Evolutionary conservation across 2,888 invertebrate genomes (phyloP).

Genomic region (Caenorhabditis virilis): DNA sequence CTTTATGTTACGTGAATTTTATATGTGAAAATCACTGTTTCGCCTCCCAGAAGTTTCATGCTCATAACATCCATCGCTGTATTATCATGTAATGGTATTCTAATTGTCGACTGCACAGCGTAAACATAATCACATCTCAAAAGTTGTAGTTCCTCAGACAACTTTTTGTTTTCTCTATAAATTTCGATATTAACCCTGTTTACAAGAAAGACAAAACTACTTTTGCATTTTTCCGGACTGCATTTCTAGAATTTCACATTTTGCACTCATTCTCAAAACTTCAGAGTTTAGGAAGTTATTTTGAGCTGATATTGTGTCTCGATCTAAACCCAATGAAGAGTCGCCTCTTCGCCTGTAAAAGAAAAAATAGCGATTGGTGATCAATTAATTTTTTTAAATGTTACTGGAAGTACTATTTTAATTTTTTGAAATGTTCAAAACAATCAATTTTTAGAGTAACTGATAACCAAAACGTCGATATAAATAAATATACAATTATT

Average conservation of each 20-base stretch:
- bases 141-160: constrained; percentile 37
- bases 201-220: constrained; percentile 4
- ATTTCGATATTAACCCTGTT: background rate
- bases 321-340: constrained; percentile 19
- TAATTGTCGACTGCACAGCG: constrained; percentile 70
- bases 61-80: constrained; percentile 70
- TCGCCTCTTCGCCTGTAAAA: constrained; percentile 25
- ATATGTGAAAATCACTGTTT: constrained; percentile 70
- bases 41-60: constrained; percentile 71
- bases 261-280: constrained; percentile 70
- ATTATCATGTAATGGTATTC: constrained; percentile 71
- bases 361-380: too few species aligned
- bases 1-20: constrained; percentile 3
- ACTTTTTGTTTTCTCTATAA: constrained; percentile 26
- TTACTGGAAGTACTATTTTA: too few species aligned
- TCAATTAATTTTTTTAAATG: background rate
- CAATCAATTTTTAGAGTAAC: too few species aligned
- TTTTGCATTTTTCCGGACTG: constrained; percentile 14
- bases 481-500: too few species aligned
- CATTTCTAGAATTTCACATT: constrained; percentile 46
- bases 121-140: constrained; percentile 58
- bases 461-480: too few species aligned
- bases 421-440: too few species aligned
- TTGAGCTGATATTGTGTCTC: constrained; percentile 59
- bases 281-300: constrained; percentile 72